phyloP scores from a whole-genome alignment of 2,888 invertebrate species.

The Griposia aprilina region DNA sequence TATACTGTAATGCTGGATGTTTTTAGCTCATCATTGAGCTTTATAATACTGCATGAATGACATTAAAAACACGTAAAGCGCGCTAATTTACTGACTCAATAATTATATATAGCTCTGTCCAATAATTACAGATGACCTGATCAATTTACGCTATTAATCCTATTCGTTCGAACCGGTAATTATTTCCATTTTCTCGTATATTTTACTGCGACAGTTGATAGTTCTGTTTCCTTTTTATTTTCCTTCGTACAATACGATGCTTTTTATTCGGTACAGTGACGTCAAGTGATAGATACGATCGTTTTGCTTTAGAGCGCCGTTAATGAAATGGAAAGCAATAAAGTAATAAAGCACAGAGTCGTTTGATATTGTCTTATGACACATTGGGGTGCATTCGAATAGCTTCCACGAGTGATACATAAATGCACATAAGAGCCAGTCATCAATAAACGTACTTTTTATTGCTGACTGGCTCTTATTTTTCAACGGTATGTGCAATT shows the following conservation, averaged over 20 bases:
- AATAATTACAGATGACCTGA: slow-evolving; percentile 20
- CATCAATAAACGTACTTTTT: background rate
- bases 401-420: background rate
- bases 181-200: slow-evolving; percentile 28
- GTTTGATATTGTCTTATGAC: slow-evolving; percentile 15
- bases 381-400: background rate
- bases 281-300: slow-evolving; percentile 30
- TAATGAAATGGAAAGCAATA: slow-evolving; percentile 30
- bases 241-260: slow-evolving; percentile 11
- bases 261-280: slow-evolving; percentile 30
- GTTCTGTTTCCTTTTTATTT: slow-evolving; percentile 31
- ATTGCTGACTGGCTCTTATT: background rate
- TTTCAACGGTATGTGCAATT: background rate
- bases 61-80: background rate
- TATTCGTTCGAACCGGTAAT: slow-evolving; percentile 16
- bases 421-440: background rate
- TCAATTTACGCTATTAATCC: slow-evolving; percentile 11
- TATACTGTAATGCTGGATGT: background rate
- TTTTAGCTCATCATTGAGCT: background rate
- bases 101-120: slow-evolving; percentile 12
- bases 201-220: slow-evolving; percentile 36
- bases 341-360: slow-evolving; percentile 27
- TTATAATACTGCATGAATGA: background rate
- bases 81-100: slow-evolving; percentile 1
- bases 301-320: slow-evolving; percentile 35